These are phyloP conservation scores for Papilio polyxenes DNA, from an alignment of 1,140 invertebrate species.

Conservation along the genomic window DNA sequence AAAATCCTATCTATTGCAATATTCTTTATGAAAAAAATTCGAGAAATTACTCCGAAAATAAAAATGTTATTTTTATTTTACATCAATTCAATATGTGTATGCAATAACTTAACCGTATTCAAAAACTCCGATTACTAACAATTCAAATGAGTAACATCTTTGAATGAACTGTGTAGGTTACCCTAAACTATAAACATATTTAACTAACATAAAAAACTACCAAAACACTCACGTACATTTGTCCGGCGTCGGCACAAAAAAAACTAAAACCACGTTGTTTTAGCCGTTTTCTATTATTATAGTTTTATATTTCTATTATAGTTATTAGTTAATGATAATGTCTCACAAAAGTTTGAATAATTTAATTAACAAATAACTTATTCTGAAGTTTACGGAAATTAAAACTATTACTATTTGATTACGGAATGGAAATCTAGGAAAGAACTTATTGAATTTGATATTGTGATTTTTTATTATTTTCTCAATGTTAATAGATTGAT, in stretches of 20 bases:
- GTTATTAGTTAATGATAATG: no score
- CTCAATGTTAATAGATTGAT: no score
- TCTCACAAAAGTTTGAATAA: no score
- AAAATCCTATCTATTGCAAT: neutral
- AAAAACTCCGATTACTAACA: neutral
- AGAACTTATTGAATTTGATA: neutral
- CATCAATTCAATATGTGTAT: neutral
- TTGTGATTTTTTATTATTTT: no score
- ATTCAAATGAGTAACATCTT: neutral
- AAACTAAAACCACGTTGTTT: no score
- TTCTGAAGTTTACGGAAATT: neutral
- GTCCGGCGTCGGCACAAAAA: no score
- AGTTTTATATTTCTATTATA: no score
- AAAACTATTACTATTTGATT: neutral
- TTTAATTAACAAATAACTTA: neutral
- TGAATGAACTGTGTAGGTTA: neutral
- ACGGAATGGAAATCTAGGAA: neutral
- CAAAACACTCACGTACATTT: no score
- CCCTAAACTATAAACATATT: neutral
- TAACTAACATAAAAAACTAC: no score
- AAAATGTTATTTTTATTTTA: neutral
- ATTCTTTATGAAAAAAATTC: neutral
- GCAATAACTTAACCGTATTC: neutral
- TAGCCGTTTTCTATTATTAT: no score
- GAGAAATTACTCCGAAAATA: neutral